Percentiles rank a stretch among this genome's conserved stretches.
Conservation (phyloP, 2,113 vertebrate genomes). For the Percopsis transmontana region DNA sequence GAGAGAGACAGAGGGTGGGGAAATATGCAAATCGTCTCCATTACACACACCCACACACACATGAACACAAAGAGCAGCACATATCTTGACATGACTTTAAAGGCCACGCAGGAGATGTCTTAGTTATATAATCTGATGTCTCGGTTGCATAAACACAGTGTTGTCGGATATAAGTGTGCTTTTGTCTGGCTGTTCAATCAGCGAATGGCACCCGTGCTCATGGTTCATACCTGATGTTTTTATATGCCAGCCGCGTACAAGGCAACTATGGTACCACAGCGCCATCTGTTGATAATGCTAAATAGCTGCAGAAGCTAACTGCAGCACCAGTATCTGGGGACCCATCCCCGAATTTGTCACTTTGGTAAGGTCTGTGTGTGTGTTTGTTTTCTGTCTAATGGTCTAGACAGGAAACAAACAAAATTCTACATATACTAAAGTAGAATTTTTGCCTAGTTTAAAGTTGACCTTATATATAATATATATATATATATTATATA, state of each 20-base stretch:
- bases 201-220: slow-evolving; percentile 29
- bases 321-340: too few relatives aligned
- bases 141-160: slow-evolving; percentile 37
- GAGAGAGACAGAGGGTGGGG: not conserved
- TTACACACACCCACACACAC: slow-evolving; percentile 13
- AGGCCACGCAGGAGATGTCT: slow-evolving; percentile 25
- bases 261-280: slow-evolving; percentile 60
- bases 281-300: slow-evolving; percentile 69
- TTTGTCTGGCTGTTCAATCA: slow-evolving; percentile 55
- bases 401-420: too few relatives aligned
- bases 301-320: too few relatives aligned
- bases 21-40: slow-evolving; percentile 2
- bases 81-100: slow-evolving; percentile 23
- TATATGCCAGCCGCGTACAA: not conserved
- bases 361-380: too few relatives aligned
- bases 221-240: slow-evolving; percentile 12
- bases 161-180: slow-evolving; percentile 35
- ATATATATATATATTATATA: too few relatives aligned
- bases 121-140: slow-evolving; percentile 42
- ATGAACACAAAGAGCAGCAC: slow-evolving; percentile 9
- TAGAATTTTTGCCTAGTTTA: too few relatives aligned
- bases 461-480: too few relatives aligned
- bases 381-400: too few relatives aligned
- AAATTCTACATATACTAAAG: too few relatives aligned
- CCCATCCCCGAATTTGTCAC: too few relatives aligned